Conservation (phyloP, 30 jellyfish, hydroid and myxozoan genomes). For the Euphysa ruthae region DNA sequence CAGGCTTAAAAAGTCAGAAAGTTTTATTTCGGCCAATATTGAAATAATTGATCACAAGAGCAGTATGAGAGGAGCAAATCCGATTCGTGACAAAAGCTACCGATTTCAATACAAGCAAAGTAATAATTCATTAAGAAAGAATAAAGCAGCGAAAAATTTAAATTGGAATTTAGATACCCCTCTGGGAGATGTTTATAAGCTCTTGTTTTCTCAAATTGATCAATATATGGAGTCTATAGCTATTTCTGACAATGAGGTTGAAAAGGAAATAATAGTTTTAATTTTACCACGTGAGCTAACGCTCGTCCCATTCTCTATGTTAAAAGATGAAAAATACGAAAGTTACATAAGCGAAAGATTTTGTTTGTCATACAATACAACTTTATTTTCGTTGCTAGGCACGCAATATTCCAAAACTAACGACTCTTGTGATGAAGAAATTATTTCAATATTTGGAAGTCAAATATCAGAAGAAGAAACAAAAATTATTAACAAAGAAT, state of each 20-base stretch:
- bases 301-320: slow-evolving; percentile 73
- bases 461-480: slow-evolving; percentile 4
- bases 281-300: slow-evolving; percentile 70
- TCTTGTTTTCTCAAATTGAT: slow-evolving; percentile 67
- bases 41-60: slow-evolving; percentile 52
- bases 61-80: neutral
- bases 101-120: slow-evolving; percentile 8
- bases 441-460: slow-evolving; percentile 22
- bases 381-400: slow-evolving; percentile 18
- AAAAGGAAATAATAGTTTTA: slow-evolving; percentile 24
- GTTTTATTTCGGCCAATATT: slow-evolving; percentile 66
- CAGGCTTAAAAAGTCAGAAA: slow-evolving; percentile 36
- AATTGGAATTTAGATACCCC: slow-evolving; percentile 65
- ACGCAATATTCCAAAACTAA: neutral
- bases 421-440: slow-evolving; percentile 1
- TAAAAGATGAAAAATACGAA: slow-evolving; percentile 32
- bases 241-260: neutral
- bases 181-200: slow-evolving; percentile 31
- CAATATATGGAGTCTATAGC: slow-evolving; percentile 19
- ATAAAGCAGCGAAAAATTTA: neutral
- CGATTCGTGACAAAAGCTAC: neutral
- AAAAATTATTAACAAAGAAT: slow-evolving; percentile 4
- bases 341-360: slow-evolving; percentile 42
- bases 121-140: neutral
- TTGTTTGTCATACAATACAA: slow-evolving; percentile 21